These are phyloP conservation scores for Dolichotis patagonum DNA, from an alignment of 2,113 vertebrate species.

Conservation along the genomic window DNA sequence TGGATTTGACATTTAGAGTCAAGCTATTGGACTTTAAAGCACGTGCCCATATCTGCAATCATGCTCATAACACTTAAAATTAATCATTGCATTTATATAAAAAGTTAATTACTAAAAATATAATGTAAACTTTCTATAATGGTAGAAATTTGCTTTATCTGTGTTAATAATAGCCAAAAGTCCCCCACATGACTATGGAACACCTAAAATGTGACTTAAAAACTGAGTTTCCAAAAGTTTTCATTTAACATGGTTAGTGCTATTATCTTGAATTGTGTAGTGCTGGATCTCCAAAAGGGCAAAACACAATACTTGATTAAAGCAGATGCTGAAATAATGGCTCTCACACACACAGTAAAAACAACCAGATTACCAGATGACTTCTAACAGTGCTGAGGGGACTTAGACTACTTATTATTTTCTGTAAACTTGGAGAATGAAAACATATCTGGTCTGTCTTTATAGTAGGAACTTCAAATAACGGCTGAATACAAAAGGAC, in stretches of 20 bases:
- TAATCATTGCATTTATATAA: background rate
- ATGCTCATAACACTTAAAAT: background rate
- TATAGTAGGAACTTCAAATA: constrained; percentile 8
- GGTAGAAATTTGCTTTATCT: background rate
- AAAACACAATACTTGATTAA: background rate
- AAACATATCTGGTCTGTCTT: background rate
- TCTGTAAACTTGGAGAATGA: background rate
- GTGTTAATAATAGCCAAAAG: background rate
- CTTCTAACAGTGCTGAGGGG: background rate
- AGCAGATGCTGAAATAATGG: background rate
- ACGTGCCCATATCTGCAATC: background rate
- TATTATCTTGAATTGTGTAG: background rate
- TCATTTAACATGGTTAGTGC: background rate
- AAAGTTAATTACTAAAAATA: background rate
- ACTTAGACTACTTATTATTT: background rate
- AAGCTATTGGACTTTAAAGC: background rate
- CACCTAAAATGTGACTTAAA: background rate
- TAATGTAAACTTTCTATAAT: constrained; percentile 13
- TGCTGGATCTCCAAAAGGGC: background rate
- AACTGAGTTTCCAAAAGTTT: background rate
- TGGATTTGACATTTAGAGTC: background rate
- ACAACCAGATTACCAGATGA: background rate
- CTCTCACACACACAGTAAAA: background rate
- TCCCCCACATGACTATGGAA: background rate
- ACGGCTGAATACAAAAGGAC: background rate